Evolutionary conservation across 2,888 invertebrate species (phyloP), one percentile per base, ranked within the genome.

Genomic region (Syritta pipiens): DNA sequence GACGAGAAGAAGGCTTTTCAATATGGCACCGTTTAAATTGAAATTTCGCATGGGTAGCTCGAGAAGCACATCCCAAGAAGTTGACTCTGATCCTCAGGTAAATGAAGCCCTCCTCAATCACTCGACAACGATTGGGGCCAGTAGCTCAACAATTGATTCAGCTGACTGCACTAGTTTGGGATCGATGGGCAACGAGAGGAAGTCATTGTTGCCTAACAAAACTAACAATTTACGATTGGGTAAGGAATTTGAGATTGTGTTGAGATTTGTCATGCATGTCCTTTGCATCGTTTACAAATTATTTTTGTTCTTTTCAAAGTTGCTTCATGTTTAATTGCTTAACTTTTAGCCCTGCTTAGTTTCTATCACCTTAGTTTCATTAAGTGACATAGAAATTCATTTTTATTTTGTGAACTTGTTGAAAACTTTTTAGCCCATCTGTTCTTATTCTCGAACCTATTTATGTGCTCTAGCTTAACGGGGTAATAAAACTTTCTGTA

Each of bases 21-120:
- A 76, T 71, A 89, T 89, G 89, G 89, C 89, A 30, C 89, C 89
- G 19, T 89, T 89, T 82, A 89, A 89, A 83, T 84, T 89, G 37
- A 89, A 89, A 84, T 89, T 89, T 84, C 89, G 89, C 63, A 89
- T 88, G 89, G 88, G 89, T 59, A 84, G 88, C 83, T 89, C 89
- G 14, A 84, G 89, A 32, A 89, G 89, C 82, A 87, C 89, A 55
- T 89, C 89, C 30, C 89, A 89, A 82, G 89, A 89, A 79, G 87
- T 88, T 48, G 88, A 88, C 83, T 85, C 88, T 40, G 87, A 88
- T 81, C 88, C 87, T 67, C 88, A 88, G 67, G 87, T 87, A 67
- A 89, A 86, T 74, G 89, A 88, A 82, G 87, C 88, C 26, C 83
- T 88, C 5, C 83, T 89, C 57, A 84, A 84, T 79, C 83, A 84